These are phyloP conservation scores for Bubo blakistoni DNA, from an alignment of 2,113 vertebrate species.

Conservation along the genomic window DNA sequence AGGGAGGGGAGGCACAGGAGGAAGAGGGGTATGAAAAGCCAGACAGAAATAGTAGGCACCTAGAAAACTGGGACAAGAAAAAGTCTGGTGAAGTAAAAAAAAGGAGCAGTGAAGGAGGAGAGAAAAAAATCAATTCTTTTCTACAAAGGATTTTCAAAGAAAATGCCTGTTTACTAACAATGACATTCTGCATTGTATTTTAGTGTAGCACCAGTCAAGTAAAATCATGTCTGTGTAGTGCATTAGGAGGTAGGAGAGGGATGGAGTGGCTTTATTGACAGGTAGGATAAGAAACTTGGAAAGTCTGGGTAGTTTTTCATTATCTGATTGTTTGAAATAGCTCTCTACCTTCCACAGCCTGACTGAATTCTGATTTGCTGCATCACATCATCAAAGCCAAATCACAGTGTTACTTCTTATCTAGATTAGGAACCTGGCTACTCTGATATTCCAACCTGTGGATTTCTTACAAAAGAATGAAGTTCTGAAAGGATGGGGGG, in stretches of 20 bases:
- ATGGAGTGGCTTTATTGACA: conserved; percentile 25
- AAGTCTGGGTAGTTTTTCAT: conserved; percentile 20
- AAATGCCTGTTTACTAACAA: conserved; percentile 10
- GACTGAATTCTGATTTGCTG: not conserved
- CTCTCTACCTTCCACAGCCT: not conserved
- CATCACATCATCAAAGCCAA: not conserved
- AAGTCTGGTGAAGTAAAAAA: not conserved
- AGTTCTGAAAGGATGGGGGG: not conserved
- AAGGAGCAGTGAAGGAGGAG: not conserved
- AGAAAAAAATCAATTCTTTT: not conserved
- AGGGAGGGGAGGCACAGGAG: not conserved
- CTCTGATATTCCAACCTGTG: not conserved
- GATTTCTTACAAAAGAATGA: not conserved
- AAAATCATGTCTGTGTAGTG: not conserved
- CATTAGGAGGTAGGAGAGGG: not conserved
- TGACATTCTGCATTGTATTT: not conserved
- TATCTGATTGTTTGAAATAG: conserved; percentile 6
- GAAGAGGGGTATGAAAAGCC: not conserved
- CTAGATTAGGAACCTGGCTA: not conserved
- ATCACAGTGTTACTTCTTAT: not conserved
- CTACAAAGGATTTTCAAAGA: not conserved
- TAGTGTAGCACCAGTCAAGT: not conserved
- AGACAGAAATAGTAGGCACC: not conserved
- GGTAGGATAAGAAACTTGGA: not conserved
- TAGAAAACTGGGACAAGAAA: not conserved